Percentiles rank a stretch among this genome's conserved stretches.
These are phyloP conservation scores for Styela plicata DNA, from an alignment of 23 tunicate genomes.

Conservation along the genomic window DNA sequence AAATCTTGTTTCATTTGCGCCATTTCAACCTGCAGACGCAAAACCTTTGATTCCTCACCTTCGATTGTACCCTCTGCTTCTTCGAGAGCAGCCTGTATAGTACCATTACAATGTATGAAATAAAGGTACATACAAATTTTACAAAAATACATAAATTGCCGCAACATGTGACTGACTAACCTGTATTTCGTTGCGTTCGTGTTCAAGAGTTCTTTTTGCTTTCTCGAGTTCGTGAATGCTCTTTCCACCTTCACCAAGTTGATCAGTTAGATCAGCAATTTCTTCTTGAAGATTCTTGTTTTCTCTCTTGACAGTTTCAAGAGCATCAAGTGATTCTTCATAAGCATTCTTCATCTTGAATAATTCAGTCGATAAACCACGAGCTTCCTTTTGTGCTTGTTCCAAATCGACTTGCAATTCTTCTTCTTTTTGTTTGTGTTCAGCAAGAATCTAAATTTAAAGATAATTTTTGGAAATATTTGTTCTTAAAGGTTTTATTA, in stretches of 20 bases:
- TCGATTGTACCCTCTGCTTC: slow-evolving; percentile 50
- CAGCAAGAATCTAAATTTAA: slow-evolving; percentile 17
- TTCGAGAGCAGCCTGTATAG: slow-evolving; percentile 33
- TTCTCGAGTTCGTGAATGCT: slow-evolving; percentile 42
- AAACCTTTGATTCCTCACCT: slow-evolving; percentile 45
- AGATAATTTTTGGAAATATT: no score
- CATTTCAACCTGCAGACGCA: slow-evolving; percentile 49
- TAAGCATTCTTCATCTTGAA: slow-evolving; percentile 36
- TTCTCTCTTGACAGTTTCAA: slow-evolving; percentile 33
- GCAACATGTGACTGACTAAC: no score
- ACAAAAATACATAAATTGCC: no score
- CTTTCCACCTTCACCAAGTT: slow-evolving; percentile 33
- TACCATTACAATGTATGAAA: neutral
- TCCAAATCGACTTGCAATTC: slow-evolving; percentile 39
- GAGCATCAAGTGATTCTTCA: slow-evolving; percentile 38
- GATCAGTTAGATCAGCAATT: slow-evolving; percentile 33
- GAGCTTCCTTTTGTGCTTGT: slow-evolving; percentile 37
- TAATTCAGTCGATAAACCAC: slow-evolving; percentile 24
- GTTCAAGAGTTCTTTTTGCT: slow-evolving; percentile 33
- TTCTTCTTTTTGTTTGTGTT: slow-evolving; percentile 39
- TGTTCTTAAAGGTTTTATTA: no score
- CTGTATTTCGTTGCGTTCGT: slow-evolving; percentile 34
- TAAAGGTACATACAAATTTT: no score
- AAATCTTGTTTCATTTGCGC: slow-evolving; percentile 49
- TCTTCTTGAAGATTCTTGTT: slow-evolving; percentile 46